These are phyloP conservation scores for Tragelaphus scriptus DNA, from an alignment of 2,113 vertebrate species.

Conservation along the genomic window DNA sequence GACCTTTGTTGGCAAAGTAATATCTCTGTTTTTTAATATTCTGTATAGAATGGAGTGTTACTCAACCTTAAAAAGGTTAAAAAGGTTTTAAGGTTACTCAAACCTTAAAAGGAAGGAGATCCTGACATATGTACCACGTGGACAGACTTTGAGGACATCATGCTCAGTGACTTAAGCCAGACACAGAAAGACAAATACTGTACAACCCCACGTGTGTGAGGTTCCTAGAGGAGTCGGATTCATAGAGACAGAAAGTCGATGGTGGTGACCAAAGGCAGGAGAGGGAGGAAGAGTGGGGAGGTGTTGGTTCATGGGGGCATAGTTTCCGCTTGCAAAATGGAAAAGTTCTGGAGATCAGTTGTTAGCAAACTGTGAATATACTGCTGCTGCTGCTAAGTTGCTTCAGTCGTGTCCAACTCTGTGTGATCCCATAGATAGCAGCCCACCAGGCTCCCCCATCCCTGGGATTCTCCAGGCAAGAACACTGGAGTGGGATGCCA, in stretches of 20 bases:
- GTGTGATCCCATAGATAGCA: too few species aligned
- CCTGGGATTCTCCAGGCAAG: too few species aligned
- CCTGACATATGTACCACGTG: accelerated
- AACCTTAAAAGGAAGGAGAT: background rate
- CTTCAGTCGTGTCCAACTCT: too few species aligned
- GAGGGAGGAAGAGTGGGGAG: background rate
- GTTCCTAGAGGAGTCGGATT: accelerated
- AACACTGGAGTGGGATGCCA: too few species aligned
- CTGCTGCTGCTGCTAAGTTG: too few species aligned
- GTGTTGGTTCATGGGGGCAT: too few species aligned
- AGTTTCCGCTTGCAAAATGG: background rate
- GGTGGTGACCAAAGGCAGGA: accelerated
- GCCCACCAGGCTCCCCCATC: too few species aligned
- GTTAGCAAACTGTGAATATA: too few species aligned
- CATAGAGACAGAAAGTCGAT: background rate
- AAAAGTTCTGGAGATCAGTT: background rate
- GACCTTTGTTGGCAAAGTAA: background rate
- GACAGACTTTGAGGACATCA: background rate
- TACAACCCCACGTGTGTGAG: accelerated
- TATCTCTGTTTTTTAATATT: background rate
- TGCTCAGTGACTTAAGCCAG: background rate
- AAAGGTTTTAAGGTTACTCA: too few species aligned
- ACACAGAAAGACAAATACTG: background rate
- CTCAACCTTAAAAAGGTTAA: too few species aligned
- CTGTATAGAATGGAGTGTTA: background rate